Base-by-base conservation (phyloP, 2,888 invertebrate genomes). In the Ligdia adustata region DNA sequence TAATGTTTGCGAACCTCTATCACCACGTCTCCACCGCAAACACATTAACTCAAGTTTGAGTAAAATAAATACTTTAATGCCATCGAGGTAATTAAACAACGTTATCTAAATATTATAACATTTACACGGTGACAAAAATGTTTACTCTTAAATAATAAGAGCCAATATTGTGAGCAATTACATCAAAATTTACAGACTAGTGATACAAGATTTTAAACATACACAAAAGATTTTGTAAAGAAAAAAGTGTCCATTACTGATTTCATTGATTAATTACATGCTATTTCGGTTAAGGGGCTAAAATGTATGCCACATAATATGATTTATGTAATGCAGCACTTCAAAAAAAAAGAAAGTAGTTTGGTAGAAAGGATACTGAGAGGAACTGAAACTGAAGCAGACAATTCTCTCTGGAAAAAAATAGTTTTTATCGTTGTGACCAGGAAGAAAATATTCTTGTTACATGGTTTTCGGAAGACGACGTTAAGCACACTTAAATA, bases 161-260 rank as follows among this genome's bases (percentile, higher is more conserved):
- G 75, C 73, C 85, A 86, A 87, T 79, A 84, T 82, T 78, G 73
- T 68, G 67, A 78, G 81, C 79, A 80, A 80, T 79, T 78, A 78
- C 72, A 63, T 73, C 69, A 54, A 79, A 85, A 85, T 84, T 82
- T 83, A 85, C 79, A 66, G 69, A 73, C 62, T 60, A 58, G 65
- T 69, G 72, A 72, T 74, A 66, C 57, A 16, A 37, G 31, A 42
- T 33, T 13, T 29, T 39, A 22, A 39, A 3, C 34, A 14, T 15
- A 37, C 9, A 4, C 27, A 29, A 12, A 13, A 22, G 7, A 18
- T 18, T 13, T 4, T 20, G 20, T 9, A n/a, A 12, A 9, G 38
- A 50, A 58, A 49, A 57, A 27, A 52, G 38, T 29, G 49, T 70
- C 52, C 72, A 72, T 64, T 67, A 75, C 66, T 41, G 60, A 47